Conservation (phyloP, 1,140 invertebrate genomes). For the Cheumatopsyche charites region DNA sequence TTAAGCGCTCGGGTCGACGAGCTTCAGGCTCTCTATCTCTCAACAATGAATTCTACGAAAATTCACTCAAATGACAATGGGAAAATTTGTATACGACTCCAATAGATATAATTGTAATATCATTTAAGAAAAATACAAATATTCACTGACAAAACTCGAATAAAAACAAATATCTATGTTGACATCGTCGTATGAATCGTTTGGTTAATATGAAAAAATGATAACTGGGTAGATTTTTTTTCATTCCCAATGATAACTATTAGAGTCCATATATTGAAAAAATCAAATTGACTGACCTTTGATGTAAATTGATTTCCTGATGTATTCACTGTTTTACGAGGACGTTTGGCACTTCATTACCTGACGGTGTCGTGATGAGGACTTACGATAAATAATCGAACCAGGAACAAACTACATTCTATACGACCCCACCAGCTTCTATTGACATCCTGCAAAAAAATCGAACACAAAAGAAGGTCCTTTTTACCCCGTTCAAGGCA, state of each 20-base stretch:
- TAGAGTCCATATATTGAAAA: too few species aligned
- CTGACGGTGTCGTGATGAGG: conserved; percentile 43
- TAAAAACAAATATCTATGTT: too few species aligned
- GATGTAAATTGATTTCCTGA: too few species aligned
- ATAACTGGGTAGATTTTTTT: too few species aligned
- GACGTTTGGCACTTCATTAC: conserved; percentile 32
- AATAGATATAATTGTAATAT: too few species aligned
- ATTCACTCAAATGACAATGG: background rate
- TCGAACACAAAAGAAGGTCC: conserved; percentile 42
- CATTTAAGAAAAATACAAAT: too few species aligned
- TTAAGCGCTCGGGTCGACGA: conserved; percentile 15
- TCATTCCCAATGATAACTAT: too few species aligned
- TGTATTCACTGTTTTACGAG: background rate
- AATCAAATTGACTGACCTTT: too few species aligned
- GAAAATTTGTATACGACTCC: too few species aligned
- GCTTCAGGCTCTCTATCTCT: background rate
- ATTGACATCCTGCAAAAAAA: conserved; percentile 43
- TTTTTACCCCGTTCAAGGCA: conserved; percentile 27
- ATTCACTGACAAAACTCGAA: too few species aligned
- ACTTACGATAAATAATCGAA: conserved; percentile 43
- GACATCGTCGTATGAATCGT: too few species aligned
- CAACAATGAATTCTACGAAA: conserved; percentile 16
- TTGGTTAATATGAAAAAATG: too few species aligned
- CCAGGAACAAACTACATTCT: conserved; percentile 32
- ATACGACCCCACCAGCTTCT: conserved; percentile 34